Evolutionary conservation across 1,140 invertebrate genomes (phyloP).

Genomic region (Mactra quadrangularis): DNA sequence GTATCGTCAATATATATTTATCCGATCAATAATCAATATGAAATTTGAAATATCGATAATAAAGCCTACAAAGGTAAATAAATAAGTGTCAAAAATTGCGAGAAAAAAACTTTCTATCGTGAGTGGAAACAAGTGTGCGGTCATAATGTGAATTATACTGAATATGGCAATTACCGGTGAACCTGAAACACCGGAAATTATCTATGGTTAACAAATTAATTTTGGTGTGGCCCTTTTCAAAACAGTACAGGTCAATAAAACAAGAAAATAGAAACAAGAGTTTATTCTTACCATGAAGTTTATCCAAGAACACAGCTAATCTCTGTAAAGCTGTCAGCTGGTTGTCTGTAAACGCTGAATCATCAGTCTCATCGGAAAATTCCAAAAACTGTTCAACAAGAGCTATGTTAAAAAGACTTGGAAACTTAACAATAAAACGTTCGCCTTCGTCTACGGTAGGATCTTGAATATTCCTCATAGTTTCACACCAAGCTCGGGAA

Average conservation of each 20-base stretch:
- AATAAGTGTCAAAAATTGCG: too few species aligned
- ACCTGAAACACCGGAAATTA: background rate
- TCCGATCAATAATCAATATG: too few species aligned
- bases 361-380: background rate
- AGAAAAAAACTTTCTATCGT: background rate
- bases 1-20: too few species aligned
- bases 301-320: background rate
- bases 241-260: background rate
- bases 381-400: slow-evolving; percentile 7
- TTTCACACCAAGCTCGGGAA: slow-evolving; percentile 15
- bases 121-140: too few species aligned
- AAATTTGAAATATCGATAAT: too few species aligned
- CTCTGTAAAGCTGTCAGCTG: background rate
- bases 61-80: too few species aligned
- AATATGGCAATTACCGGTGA: too few species aligned
- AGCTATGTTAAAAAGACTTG: slow-evolving; percentile 3
- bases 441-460: background rate
- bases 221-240: background rate
- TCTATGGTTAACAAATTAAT: background rate
- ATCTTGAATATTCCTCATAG: slow-evolving; percentile 9
- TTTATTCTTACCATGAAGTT: background rate
- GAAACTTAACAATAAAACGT: background rate
- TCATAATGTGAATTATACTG: too few species aligned
- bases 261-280: background rate
- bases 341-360: background rate